Evolutionary conservation across 2,113 vertebrate species (phyloP).

Genomic region (Syngnathoides biaculeatus): DNA sequence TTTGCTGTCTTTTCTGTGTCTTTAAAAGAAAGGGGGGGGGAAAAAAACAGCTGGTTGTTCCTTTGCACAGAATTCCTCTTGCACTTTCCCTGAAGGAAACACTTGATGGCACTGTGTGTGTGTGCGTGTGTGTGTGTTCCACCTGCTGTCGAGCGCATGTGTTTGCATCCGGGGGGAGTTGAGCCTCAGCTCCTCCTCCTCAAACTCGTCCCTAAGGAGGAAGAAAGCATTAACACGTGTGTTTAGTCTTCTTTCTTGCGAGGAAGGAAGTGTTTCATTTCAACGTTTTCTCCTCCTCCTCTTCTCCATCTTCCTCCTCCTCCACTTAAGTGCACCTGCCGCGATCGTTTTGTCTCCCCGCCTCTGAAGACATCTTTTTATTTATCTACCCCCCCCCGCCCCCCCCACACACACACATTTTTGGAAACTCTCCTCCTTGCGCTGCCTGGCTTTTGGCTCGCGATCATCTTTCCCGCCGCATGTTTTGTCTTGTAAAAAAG

Average conservation of each 20-base stretch:
- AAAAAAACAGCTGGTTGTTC: not conserved
- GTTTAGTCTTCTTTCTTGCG: slow-evolving; percentile 29
- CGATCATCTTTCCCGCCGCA: not conserved
- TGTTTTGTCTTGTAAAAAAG: slow-evolving; percentile 8
- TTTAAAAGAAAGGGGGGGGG: no score
- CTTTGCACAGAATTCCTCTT: slow-evolving; percentile 10
- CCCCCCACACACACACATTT: no score
- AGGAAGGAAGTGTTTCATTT: slow-evolving; percentile 39
- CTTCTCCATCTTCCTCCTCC: slow-evolving; percentile 19
- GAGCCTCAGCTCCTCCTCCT: slow-evolving; percentile 33
- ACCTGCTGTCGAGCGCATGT: slow-evolving; percentile 5
- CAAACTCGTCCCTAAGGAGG: slow-evolving; percentile 31
- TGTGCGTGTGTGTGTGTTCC: slow-evolving; percentile 9
- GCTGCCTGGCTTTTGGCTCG: slow-evolving; percentile 2
- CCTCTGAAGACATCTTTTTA: slow-evolving; percentile 30
- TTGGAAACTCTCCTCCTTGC: slow-evolving; percentile 24
- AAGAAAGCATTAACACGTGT: slow-evolving; percentile 36
- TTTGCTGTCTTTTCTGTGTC: not conserved
- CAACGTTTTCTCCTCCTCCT: slow-evolving; percentile 18
- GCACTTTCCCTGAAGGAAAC: not conserved
- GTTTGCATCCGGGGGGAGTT: slow-evolving; percentile 24
- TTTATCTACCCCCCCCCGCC: no score
- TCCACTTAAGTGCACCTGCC: slow-evolving; percentile 42
- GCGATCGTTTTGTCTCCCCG: slow-evolving; percentile 48
- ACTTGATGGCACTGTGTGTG: slow-evolving; percentile 1